phyloP scores from a whole-genome alignment of 2,797 vertebrate species.

The Adelosebastes latens region DNA sequence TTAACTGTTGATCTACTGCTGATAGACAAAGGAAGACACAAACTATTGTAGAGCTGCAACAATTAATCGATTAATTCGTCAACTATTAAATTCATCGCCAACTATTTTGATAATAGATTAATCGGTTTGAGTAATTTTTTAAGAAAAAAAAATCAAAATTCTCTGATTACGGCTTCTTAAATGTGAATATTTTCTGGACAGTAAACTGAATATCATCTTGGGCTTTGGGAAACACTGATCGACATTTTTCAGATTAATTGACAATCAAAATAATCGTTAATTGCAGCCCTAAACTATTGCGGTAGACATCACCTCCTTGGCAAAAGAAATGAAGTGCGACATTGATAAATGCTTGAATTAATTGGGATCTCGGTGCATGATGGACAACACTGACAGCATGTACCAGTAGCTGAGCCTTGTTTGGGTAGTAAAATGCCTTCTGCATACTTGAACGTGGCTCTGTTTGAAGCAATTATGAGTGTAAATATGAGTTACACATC shows the following conservation, averaged over 20 bases:
- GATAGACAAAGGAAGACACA: not conserved
- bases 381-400: constrained; percentile 4
- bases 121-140: not conserved
- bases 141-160: not conserved
- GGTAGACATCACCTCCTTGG: not conserved
- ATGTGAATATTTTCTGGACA: not conserved
- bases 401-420: constrained; percentile 14
- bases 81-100: not conserved
- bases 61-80: not conserved
- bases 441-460: constrained; percentile 22
- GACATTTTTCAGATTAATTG: too few species aligned
- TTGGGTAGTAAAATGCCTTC: constrained; percentile 21
- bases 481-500: constrained; percentile 28
- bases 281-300: too few species aligned
- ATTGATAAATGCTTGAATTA: not conserved
- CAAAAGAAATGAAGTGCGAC: not conserved
- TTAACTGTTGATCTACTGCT: not conserved
- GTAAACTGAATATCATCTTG: too few species aligned
- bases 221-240: too few species aligned
- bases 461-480: constrained; percentile 52
- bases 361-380: not conserved
- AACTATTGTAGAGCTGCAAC: not conserved
- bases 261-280: too few species aligned
- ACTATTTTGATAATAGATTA: not conserved
- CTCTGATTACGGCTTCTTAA: not conserved